A percentile compares a stretch with the other conserved stretches of the same genome.
Conservation (phyloP, 37 sponge, comb jelly and placozoan species). For the Tethya wilhelma region DNA sequence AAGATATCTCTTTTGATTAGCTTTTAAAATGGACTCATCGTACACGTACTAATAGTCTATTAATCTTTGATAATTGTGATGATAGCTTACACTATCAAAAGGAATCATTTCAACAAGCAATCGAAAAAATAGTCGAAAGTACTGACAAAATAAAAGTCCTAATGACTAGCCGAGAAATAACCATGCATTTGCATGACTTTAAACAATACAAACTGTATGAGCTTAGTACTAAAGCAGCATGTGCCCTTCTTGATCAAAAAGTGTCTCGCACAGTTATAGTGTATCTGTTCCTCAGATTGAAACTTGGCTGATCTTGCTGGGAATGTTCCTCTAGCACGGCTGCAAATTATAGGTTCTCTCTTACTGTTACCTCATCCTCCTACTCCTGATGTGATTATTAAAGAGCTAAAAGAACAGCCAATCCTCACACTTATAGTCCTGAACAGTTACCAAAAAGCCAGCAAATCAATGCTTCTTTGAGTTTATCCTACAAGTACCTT, state of each 20-base stretch:
- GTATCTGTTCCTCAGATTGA: neutral
- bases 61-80: too few relatives aligned
- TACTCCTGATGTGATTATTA: neutral
- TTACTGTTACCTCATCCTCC: neutral
- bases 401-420: neutral
- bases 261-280: neutral
- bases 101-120: too few relatives aligned
- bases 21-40: too few relatives aligned
- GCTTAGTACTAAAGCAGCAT: neutral
- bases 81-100: too few relatives aligned
- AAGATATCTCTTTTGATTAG: too few relatives aligned
- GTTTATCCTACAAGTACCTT: neutral
- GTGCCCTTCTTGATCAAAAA: neutral
- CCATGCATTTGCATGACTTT: too few relatives aligned
- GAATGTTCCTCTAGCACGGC: neutral
- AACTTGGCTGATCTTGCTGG: neutral
- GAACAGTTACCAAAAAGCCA: neutral
- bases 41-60: too few relatives aligned
- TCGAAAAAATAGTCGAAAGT: too few relatives aligned
- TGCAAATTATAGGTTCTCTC: neutral
- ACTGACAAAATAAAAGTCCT: too few relatives aligned
- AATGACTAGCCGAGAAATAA: too few relatives aligned
- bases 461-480: neutral
- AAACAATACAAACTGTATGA: too few relatives aligned
- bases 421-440: neutral